phyloP scores from a whole-genome alignment of 2,797 vertebrate genomes.

The Sebastes minor region DNA sequence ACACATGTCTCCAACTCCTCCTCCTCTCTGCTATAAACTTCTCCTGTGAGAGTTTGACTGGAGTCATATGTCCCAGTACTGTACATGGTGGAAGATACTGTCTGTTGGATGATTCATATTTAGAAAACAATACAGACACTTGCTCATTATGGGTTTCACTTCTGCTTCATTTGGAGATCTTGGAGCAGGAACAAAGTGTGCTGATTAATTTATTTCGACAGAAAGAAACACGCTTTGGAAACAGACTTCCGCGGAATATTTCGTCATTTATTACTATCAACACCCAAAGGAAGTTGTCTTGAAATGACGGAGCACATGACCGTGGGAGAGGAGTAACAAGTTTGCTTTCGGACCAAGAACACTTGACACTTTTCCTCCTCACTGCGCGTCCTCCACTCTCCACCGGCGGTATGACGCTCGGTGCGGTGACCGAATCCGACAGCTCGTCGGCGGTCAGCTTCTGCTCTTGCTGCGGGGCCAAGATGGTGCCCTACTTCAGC shows the following conservation, averaged over 20 bases:
- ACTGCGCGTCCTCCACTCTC: neutral
- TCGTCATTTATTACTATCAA: neutral
- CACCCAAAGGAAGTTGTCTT: neutral
- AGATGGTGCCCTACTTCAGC: constrained; percentile 93
- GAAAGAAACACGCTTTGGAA: neutral
- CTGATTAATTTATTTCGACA: neutral
- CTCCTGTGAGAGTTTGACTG: constrained; percentile 27
- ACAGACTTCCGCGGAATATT: constrained; percentile 18
- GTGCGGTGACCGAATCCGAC: constrained; percentile 71
- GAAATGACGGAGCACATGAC: constrained; percentile 39
- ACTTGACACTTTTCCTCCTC: constrained; percentile 15
- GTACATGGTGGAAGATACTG: neutral
- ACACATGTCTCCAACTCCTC: constrained; percentile 64
- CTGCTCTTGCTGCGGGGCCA: constrained; percentile 86
- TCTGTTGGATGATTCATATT: neutral
- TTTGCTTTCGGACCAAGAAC: constrained; percentile 8
- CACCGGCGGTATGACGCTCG: constrained; percentile 83
- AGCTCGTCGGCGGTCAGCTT: constrained; percentile 75
- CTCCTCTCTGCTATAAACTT: constrained; percentile 39
- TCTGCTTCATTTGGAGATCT: neutral
- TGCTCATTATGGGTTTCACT: neutral
- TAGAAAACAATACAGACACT: neutral
- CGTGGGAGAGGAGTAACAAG: constrained; percentile 37
- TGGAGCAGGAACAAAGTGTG: neutral
- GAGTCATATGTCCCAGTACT: constrained; percentile 35